These are phyloP conservation scores for Pygocentrus nattereri DNA, from an alignment of 2,797 vertebrate genomes.

Conservation along the genomic window DNA sequence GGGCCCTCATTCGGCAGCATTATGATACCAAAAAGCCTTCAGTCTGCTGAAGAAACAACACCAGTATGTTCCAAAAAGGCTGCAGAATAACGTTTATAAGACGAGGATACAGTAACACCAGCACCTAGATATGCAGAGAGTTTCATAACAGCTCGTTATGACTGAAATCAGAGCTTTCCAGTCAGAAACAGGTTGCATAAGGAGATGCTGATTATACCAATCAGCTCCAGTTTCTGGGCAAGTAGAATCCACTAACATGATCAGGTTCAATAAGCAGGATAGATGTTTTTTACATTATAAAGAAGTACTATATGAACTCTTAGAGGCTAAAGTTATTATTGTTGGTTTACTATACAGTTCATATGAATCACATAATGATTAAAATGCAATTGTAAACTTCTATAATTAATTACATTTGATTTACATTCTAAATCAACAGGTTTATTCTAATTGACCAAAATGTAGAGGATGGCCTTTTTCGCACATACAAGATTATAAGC, in stretches of 20 bases:
- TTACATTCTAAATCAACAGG: too few relatives aligned
- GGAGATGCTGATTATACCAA: slow-evolving; percentile 55
- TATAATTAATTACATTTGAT: background rate
- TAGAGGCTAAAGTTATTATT: background rate
- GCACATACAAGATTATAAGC: too few relatives aligned
- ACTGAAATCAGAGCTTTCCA: slow-evolving; percentile 16
- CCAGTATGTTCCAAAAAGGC: slow-evolving; percentile 4
- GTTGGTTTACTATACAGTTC: background rate
- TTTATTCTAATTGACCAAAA: too few relatives aligned
- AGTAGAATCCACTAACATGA: background rate
- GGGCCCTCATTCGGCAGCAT: slow-evolving; percentile 10
- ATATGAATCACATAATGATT: background rate
- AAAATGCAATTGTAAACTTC: too few relatives aligned
- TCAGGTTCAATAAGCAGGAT: background rate
- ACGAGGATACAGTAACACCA: slow-evolving; percentile 15
- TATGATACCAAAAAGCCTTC: background rate
- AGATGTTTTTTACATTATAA: background rate
- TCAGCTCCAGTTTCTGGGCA: slow-evolving; percentile 16
- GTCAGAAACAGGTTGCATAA: slow-evolving; percentile 56
- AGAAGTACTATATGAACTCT: background rate
- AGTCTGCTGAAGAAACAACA: slow-evolving; percentile 23
- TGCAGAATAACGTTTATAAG: slow-evolving; percentile 12
- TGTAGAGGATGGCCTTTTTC: too few relatives aligned
- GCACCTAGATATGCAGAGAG: slow-evolving; percentile 38
- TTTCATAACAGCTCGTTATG: slow-evolving; percentile 61